Evolutionary conservation across 1,140 invertebrate species (phyloP).

Genomic region (Drosophila prosaltans): DNA sequence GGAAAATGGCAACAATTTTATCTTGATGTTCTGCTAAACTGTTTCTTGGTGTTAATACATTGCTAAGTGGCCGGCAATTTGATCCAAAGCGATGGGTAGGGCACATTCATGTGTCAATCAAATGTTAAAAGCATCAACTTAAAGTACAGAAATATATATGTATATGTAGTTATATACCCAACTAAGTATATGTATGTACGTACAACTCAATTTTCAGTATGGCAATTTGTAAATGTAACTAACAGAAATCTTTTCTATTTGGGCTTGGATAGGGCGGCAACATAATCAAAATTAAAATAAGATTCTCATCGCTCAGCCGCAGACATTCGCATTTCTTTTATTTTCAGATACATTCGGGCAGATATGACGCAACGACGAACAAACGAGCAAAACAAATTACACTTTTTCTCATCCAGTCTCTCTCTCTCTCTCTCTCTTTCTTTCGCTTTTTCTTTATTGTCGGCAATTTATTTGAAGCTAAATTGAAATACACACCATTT

Average conservation of each 20-base stretch:
- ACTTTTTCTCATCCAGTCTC: slow-evolving; percentile 43
- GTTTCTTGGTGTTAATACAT: slow-evolving; percentile 40
- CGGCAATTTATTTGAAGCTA: slow-evolving; percentile 74
- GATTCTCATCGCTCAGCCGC: slow-evolving; percentile 75
- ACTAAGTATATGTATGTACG: not conserved
- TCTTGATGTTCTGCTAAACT: slow-evolving; percentile 6
- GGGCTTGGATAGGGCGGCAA: slow-evolving; percentile 23
- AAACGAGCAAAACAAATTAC: slow-evolving; percentile 80
- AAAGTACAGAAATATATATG: slow-evolving; percentile 44
- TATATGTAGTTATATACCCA: slow-evolving; percentile 25
- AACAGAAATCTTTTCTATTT: slow-evolving; percentile 63
- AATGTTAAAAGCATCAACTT: slow-evolving; percentile 63
- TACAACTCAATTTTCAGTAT: slow-evolving; percentile 58
- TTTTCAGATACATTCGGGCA: slow-evolving; percentile 61
- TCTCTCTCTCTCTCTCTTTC: slow-evolving; percentile 31
- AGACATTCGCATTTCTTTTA: slow-evolving; percentile 40
- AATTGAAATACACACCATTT: slow-evolving; percentile 81
- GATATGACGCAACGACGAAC: slow-evolving; percentile 70
- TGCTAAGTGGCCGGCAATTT: slow-evolving; percentile 56
- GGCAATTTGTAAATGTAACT: slow-evolving; percentile 78
- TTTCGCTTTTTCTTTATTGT: slow-evolving; percentile 61
- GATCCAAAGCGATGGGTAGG: slow-evolving; percentile 1
- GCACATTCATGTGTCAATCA: slow-evolving; percentile 56
- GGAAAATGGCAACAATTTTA: slow-evolving; percentile 12
- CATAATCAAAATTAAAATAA: slow-evolving; percentile 81